phyloP scores from a whole-genome alignment of 1,140 invertebrate species.

The Luehdorfia chinensis region DNA sequence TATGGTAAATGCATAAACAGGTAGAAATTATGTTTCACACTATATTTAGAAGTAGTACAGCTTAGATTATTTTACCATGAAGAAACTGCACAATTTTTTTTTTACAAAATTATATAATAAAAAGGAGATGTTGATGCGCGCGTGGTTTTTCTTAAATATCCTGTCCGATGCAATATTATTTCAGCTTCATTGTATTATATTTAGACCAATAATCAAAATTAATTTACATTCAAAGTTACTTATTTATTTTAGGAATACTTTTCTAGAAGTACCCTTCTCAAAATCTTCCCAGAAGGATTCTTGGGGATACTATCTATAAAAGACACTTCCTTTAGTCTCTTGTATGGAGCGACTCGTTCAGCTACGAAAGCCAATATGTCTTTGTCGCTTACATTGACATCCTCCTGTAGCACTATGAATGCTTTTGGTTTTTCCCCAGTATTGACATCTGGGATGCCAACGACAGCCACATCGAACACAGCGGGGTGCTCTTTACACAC shows the following conservation, averaged over 20 bases:
- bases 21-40: too few relatives aligned
- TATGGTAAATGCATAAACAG: too few relatives aligned
- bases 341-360: slow-evolving; percentile 82
- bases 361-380: slow-evolving; percentile 79
- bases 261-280: slow-evolving; percentile 78
- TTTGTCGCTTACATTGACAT: slow-evolving; percentile 50
- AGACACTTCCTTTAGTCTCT: slow-evolving; percentile 82
- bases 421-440: slow-evolving; percentile 88
- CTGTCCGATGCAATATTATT: too few relatives aligned
- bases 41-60: too few relatives aligned
- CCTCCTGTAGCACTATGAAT: slow-evolving; percentile 78
- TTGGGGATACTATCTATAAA: slow-evolving; percentile 85
- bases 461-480: slow-evolving; percentile 88
- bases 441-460: slow-evolving; percentile 85
- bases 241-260: slow-evolving; percentile 30
- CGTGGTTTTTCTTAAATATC: too few relatives aligned
- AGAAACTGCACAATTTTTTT: too few relatives aligned
- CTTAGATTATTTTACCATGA: too few relatives aligned
- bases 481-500: slow-evolving; percentile 85
- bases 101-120: too few relatives aligned
- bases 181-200: too few relatives aligned
- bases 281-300: slow-evolving; percentile 85
- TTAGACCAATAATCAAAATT: too few relatives aligned
- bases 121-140: too few relatives aligned
- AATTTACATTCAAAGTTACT: too few relatives aligned